phyloP scores from a whole-genome alignment of 1,140 invertebrate species.

The Sarcophaga peregrina region DNA sequence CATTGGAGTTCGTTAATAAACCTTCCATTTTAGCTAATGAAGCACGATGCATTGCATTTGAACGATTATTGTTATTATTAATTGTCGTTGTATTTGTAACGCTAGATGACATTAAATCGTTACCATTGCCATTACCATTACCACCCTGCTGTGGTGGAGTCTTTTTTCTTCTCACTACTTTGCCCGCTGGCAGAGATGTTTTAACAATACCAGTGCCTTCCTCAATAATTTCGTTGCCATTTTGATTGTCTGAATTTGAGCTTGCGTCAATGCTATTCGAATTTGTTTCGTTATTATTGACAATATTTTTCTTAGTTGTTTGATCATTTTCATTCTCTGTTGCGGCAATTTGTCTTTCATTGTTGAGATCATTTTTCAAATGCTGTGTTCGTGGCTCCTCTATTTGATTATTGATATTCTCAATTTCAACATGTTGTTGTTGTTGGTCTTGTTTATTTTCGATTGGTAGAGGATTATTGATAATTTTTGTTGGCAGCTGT shows the following conservation, averaged over 20 bases:
- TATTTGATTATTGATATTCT: constrained; percentile 20
- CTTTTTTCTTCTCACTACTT: constrained; percentile 69
- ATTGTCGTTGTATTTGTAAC: constrained; percentile 45
- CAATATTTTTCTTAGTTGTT: constrained; percentile 32
- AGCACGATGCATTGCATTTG: constrained; percentile 68
- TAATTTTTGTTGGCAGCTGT: constrained; percentile 41
- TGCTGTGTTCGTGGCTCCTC: constrained; percentile 32
- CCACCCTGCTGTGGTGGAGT: constrained; percentile 52
- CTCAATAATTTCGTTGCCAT: constrained; percentile 57
- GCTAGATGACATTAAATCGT: constrained; percentile 30
- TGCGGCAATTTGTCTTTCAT: constrained; percentile 18
- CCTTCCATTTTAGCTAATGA: constrained; percentile 72
- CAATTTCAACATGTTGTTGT: background rate
- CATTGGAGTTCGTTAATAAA: constrained; percentile 53
- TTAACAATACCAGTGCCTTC: constrained; percentile 71
- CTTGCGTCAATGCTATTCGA: constrained; percentile 21
- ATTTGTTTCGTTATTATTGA: constrained; percentile 42
- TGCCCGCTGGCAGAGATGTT: constrained; percentile 76
- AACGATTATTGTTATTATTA: constrained; percentile 46
- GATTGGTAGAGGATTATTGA: constrained; percentile 4
- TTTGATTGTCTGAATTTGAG: constrained; percentile 59
- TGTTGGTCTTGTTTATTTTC: constrained; percentile 2
- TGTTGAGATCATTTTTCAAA: constrained; percentile 1
- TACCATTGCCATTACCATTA: constrained; percentile 7
- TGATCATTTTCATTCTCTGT: background rate